Percentiles rank a stretch among this genome's conserved stretches.
These are phyloP conservation scores for Ceyx cyanopectus DNA, from an alignment of 2,113 vertebrate genomes.

Conservation along the genomic window DNA sequence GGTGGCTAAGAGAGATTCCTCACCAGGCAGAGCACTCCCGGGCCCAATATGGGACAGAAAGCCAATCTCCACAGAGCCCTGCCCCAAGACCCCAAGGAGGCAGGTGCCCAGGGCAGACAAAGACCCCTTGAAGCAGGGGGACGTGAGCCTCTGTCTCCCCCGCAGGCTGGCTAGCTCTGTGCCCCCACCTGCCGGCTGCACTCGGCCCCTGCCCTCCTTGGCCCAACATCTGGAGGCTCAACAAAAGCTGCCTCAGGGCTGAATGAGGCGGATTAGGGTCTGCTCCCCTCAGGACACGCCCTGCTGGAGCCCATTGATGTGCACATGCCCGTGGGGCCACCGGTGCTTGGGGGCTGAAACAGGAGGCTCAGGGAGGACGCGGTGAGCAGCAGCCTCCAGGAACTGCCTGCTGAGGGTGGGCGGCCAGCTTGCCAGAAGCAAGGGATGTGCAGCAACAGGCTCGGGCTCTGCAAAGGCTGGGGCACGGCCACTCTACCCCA, in stretches of 20 bases:
- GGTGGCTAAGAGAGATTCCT: neutral
- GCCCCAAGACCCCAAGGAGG: too few species aligned
- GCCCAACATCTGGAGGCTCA: constrained; percentile 17
- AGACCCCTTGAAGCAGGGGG: neutral
- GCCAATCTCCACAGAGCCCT: neutral
- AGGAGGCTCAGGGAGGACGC: neutral
- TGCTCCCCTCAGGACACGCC: neutral
- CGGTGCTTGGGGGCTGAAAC: neutral
- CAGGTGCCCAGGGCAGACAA: neutral
- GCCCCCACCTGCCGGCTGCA: neutral
- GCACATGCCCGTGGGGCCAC: constrained; percentile 44
- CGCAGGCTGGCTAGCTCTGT: rapidly evolving
- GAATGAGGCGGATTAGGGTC: constrained; percentile 43
- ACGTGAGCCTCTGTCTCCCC: neutral
- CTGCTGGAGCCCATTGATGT: constrained; percentile 41
- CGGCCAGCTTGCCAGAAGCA: neutral
- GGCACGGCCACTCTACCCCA: rapidly evolving
- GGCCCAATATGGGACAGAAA: neutral
- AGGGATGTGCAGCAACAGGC: neutral
- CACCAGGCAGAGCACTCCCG: neutral
- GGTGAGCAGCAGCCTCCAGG: neutral
- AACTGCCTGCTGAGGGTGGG: rapidly evolving
- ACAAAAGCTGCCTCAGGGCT: constrained; percentile 17
- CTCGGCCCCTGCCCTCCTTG: neutral
- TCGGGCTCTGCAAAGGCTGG: neutral